Base-by-base conservation (phyloP, 2,888 invertebrate species). In the Oxystoma pomonae region DNA sequence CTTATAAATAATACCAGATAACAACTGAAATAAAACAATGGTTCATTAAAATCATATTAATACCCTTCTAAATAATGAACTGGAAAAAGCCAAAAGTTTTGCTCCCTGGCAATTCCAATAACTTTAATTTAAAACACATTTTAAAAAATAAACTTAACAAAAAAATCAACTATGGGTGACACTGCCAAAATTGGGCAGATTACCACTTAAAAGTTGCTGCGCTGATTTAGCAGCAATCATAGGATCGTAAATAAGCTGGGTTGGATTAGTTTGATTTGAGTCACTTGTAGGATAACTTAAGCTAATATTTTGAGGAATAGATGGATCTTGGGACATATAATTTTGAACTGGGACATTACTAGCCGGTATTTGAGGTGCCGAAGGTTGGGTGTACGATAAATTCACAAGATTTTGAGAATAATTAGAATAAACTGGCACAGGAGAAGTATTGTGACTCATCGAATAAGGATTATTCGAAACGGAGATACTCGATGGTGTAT, bases 181-280 rank as follows among this genome's bases (percentile, higher is more conserved):
- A 57, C 65, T 62, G 9, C 60, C 65, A 12, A 65, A 58, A 50
- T 20, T 64, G n/a, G 69, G 59, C 16, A 68, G 61, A 59, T 70
- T 72, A n/a, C 75, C 76, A 65, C 77, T 76, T 49, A 80, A 69
- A 57, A 81, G 70, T 63, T 79, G 77, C 65, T 80, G 78, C 1
- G 81, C 81, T 2, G 79, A 79, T 65, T 75, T 73, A 2, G 80
- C 80, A 2, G 81, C 81, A 62, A 81, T 77, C 35, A 77, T 77
- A 1, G 80, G 79, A 71, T 81, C 79, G 68, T 76, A 80, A 63
- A 80, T 72, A 20, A 79, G 70, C 62, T 72, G 73, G 17, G 70
- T 64, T 12, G 64, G 61, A 19, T 61, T 53, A 5, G 57, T 20
- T 20, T 61, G 62, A 19, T 3, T 58, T 58, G 63, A 70, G 64